A percentile compares a stretch with the other conserved stretches of the same genome.
Conservation (phyloP, 1,140 invertebrate genomes). For the Aleiodes sp. region DNA sequence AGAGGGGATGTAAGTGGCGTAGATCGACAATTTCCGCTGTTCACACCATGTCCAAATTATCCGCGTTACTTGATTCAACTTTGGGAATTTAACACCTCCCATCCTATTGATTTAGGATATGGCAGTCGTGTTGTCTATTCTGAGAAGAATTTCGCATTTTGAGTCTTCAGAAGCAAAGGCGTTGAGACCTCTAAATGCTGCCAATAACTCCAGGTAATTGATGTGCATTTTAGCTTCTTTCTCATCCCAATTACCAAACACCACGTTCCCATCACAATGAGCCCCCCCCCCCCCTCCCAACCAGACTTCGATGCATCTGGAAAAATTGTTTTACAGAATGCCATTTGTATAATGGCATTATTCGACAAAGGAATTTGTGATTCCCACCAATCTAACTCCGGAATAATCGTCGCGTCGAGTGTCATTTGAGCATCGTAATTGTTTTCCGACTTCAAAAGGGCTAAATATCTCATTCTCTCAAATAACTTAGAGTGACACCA, state of each 20-base stretch:
- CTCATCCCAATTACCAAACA: constrained; percentile 24
- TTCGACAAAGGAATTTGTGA: too few species aligned
- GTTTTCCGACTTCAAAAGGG: too few species aligned
- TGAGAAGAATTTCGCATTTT: constrained; percentile 11
- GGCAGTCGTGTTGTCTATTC: constrained; percentile 30
- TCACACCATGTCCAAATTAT: constrained; percentile 19
- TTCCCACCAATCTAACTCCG: too few species aligned
- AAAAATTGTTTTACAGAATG: too few species aligned
- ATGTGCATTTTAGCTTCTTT: constrained; percentile 24
- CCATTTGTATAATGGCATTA: too few species aligned
- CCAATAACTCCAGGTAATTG: constrained; percentile 20
- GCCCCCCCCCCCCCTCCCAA: too few species aligned
- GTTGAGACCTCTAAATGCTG: constrained; percentile 3
- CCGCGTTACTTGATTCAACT: not conserved
- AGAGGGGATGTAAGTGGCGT: constrained; percentile 17
- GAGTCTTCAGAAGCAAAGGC: not conserved
- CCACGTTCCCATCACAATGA: too few species aligned
- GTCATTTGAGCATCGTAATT: too few species aligned
- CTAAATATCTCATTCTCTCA: too few species aligned
- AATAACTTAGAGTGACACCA: too few species aligned
- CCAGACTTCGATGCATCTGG: constrained; percentile 29
- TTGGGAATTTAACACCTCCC: constrained; percentile 9
- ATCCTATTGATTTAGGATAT: constrained; percentile 15
- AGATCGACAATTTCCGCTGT: not conserved
- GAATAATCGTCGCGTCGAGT: too few species aligned